Conservation (phyloP, 2,113 vertebrate species). For the Urocynchramus pylzowi region DNA sequence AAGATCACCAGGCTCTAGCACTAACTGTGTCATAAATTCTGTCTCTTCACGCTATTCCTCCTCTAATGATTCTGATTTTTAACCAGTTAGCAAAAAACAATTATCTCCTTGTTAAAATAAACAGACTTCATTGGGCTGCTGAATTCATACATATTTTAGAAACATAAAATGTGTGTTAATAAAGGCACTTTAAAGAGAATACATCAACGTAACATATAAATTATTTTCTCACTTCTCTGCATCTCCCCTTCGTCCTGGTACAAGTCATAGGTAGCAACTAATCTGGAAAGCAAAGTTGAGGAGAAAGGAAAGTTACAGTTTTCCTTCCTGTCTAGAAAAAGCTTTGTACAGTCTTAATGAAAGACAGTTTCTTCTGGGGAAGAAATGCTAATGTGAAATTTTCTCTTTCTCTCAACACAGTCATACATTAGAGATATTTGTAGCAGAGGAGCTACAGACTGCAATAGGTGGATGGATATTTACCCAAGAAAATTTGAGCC, state of each 20-base stretch:
- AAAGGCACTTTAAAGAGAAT: constrained; percentile 28
- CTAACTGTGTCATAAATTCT: not conserved
- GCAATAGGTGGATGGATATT: constrained; percentile 70
- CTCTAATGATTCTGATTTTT: constrained; percentile 1
- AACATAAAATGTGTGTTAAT: constrained; percentile 24
- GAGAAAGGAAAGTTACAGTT: not conserved
- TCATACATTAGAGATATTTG: constrained; percentile 48
- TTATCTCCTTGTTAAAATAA: constrained; percentile 48
- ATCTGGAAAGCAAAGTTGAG: not conserved
- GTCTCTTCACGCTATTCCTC: not conserved
- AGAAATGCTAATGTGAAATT: constrained; percentile 50
- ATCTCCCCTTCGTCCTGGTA: not conserved
- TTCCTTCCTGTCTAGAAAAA: constrained; percentile 20
- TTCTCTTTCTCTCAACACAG: not conserved
- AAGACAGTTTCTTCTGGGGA: constrained; percentile 29
- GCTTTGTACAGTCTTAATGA: constrained; percentile 22
- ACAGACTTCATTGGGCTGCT: not conserved
- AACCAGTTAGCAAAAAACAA: constrained; percentile 29
- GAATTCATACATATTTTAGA: constrained; percentile 49
- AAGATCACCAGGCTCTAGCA: not conserved
- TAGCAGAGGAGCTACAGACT: constrained; percentile 32
- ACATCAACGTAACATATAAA: constrained; percentile 10
- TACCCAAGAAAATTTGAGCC: constrained; percentile 77
- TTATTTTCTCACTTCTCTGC: not conserved
- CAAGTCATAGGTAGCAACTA: not conserved